Evolutionary conservation across 2,888 invertebrate species (phyloP).

Genomic region (Erynnis tages): DNA sequence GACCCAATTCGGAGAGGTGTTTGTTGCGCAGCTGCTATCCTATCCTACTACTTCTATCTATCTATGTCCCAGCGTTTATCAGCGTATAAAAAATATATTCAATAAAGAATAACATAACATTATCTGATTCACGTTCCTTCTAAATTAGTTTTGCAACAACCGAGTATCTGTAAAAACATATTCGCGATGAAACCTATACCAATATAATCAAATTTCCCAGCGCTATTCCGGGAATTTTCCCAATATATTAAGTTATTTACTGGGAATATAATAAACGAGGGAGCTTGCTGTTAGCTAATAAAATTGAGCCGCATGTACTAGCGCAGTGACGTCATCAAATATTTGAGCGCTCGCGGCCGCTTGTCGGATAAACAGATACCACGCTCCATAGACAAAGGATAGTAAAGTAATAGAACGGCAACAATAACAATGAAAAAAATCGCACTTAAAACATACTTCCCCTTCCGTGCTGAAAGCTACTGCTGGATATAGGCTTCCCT

Average conservation of each 20-base stretch:
- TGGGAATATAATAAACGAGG: conserved; percentile 24
- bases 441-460: too few species aligned
- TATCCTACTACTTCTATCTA: too few species aligned
- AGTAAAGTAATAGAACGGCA: neutral
- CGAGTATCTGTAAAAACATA: too few species aligned
- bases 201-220: neutral
- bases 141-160: too few species aligned
- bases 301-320: conserved; percentile 32
- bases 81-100: too few species aligned
- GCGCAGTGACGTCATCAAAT: conserved; percentile 40
- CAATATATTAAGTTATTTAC: conserved; percentile 21
- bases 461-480: too few species aligned
- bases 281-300: conserved; percentile 36
- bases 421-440: too few species aligned
- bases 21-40: too few species aligned
- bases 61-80: too few species aligned
- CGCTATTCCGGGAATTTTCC: conserved; percentile 7
- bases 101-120: too few species aligned
- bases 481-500: too few species aligned
- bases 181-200: neutral
- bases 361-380: conserved; percentile 24
- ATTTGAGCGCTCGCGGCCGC: conserved; percentile 36
- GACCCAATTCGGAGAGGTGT: neutral
- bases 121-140: too few species aligned
- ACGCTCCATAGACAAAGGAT: conserved; percentile 14